Evolutionary conservation across 2,113 vertebrate species (phyloP), one percentile per base, ranked within the genome.

Genomic region (Zosterops pallidus): DNA sequence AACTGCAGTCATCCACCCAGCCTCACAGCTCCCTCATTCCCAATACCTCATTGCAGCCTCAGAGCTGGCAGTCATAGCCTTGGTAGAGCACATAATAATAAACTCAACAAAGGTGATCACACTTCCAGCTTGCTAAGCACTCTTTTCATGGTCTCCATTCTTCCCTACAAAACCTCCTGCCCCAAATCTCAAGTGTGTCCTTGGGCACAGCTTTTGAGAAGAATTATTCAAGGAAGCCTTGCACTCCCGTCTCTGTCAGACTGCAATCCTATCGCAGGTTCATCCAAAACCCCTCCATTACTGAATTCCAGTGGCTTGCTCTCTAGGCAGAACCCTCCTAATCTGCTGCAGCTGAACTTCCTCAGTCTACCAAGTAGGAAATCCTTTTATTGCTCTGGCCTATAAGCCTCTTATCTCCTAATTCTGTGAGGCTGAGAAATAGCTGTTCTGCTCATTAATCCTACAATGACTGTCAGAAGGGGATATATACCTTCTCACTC

Each of bases 371-470:
- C 92, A 90, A 70, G 79, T 21, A 92, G 67, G 79, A 97, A 97
- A 94, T 94, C 79, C 82, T 90, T 94, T 94, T 90, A 94, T 68
- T 96, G 75, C 92, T 83, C 53, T 90, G 84, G 70, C 70, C 87
- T 91, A 21, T 82, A 96, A 96, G 94, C 87, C 44, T 84, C 92
- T 96, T 92, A 94, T 85, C 92, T 93, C 71, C 50, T 80, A 84
- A 92, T 86, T 93, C 79, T 67, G 55, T 11, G 39, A 85, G 60
- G 80, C 47, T 94, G 86, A 86, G 76, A 75, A 94, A 93, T 78
- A 91, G 86, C 72, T 91, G 55, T 82, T 83, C 60, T 63, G 50
- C 76, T 95, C 86, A 93, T 94, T 93, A 96, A 94, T 86, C 76
- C 80, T 64, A 71, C 91, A 90, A 52, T 33, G 68, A 83, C 64